Percentiles rank a stretch among this genome's conserved stretches.
Evolutionary conservation across 2,888 invertebrate genomes (phyloP).

Genomic region (Ceriagrion tenellum): DNA sequence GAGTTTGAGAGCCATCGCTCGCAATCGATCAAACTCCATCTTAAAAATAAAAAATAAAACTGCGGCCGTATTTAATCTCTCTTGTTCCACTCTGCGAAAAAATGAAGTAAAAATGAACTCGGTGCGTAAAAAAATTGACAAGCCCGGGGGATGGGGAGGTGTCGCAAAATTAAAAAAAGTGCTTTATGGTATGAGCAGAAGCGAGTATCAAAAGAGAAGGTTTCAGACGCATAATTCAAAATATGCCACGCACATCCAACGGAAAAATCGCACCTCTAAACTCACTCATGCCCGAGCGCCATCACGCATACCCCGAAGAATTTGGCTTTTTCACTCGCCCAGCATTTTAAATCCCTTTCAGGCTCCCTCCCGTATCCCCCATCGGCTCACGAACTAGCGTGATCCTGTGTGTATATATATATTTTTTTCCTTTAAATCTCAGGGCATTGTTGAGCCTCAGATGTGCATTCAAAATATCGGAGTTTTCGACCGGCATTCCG

Average conservation of each 20-base stretch:
- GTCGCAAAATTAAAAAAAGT: background rate
- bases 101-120: background rate
- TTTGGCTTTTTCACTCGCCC: background rate
- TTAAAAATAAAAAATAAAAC: background rate
- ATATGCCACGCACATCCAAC: background rate
- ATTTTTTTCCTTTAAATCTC: background rate
- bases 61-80: background rate
- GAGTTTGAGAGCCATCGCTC: background rate
- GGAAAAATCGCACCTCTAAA: background rate
- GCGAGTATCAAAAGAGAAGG: background rate
- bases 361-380: background rate
- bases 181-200: background rate
- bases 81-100: background rate
- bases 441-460: background rate
- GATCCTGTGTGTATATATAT: background rate
- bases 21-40: constrained; percentile 6
- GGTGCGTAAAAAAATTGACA: background rate
- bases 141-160: too few relatives aligned
- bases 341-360: background rate
- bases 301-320: background rate
- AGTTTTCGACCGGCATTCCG: background rate
- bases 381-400: background rate
- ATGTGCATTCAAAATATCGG: background rate
- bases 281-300: background rate
- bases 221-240: background rate